Base-by-base conservation (phyloP, 2,113 vertebrate species). In the Chaetodon trifascialis region DNA sequence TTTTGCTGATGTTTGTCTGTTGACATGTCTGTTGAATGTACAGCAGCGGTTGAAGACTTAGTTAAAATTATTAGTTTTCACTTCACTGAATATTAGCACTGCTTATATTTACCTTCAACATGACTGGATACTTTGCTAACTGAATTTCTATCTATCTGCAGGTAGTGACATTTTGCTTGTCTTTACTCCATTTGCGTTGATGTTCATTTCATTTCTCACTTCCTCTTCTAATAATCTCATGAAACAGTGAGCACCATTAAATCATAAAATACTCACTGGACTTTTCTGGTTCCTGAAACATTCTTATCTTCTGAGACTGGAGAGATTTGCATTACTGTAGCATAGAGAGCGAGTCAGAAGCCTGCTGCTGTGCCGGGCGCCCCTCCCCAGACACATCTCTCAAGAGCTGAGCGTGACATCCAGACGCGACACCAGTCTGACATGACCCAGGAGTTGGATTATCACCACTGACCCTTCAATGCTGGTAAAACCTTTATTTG, bases 401-500 rank as follows among this genome's bases (percentile, higher is more conserved):
- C 52, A 63, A 52, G 68, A 84, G 74, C 19, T 52, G 70, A 42
- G 54, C 14, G 65, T 5, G 5, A 17, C 60, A 17, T 59, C 49
- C 19, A 76, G 38, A 80, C 52, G 0, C 52, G 11, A 11, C 49
- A 49, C 0, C 68, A 77, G 75, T 75, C 59, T 58, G 78, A 74
- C 38, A 79, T 73, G 44, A 80, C 55, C 69, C 64, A 42, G 69
- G 55, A 9, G 59, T 54, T 72, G 85, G 68, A 69, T 75, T 54
- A 42, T 46, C 15, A 75, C 59, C 69, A 59, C 65, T 79, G 83
- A 81, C 47, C 30, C 2, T 47, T 86, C 2, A 80, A 80, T 70
- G 76, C 83, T 88, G 79, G 81, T 88, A 80, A 87, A 54, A 54
- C 51, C 11, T 55, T 56, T 0, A 0, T 82, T 49, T 74, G 0